Evolutionary conservation across 2,888 invertebrate genomes (phyloP).

Genomic region (Podabrus alpinus): DNA sequence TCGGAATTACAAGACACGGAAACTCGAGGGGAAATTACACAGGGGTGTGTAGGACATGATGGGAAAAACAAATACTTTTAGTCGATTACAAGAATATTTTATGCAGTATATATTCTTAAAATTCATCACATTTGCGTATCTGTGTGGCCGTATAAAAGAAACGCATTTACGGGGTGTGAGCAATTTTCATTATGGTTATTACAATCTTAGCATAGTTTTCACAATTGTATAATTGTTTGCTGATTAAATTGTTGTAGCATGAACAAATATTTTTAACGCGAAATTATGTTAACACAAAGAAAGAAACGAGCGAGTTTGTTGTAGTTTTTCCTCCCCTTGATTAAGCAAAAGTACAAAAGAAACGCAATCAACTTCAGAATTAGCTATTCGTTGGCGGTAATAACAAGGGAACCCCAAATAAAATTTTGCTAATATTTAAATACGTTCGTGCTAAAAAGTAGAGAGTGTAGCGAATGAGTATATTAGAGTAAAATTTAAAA

Average conservation of each 20-base stretch:
- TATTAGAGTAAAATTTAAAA: neutral
- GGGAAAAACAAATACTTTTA: constrained; percentile 17
- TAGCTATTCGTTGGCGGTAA: neutral
- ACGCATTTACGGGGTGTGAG: neutral
- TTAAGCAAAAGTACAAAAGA: neutral
- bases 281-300: neutral
- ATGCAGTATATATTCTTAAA: constrained; percentile 2
- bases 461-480: neutral
- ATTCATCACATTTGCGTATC: constrained; percentile 8
- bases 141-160: neutral
- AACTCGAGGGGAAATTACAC: constrained; percentile 13
- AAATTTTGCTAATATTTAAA: neutral
- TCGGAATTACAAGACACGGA: constrained; percentile 16
- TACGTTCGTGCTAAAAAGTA: neutral
- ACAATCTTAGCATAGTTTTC: neutral
- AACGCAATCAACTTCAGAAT: neutral
- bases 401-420: neutral
- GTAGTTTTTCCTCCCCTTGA: neutral
- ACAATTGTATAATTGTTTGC: neutral
- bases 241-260: neutral
- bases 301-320: neutral
- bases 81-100: constrained; percentile 15
- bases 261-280: neutral
- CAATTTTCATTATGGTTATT: neutral
- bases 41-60: constrained; percentile 15